A percentile compares a stretch with the other conserved stretches of the same genome.
phyloP scores from a whole-genome alignment of 1,140 invertebrate genomes.

The Callitettix versicolor region DNA sequence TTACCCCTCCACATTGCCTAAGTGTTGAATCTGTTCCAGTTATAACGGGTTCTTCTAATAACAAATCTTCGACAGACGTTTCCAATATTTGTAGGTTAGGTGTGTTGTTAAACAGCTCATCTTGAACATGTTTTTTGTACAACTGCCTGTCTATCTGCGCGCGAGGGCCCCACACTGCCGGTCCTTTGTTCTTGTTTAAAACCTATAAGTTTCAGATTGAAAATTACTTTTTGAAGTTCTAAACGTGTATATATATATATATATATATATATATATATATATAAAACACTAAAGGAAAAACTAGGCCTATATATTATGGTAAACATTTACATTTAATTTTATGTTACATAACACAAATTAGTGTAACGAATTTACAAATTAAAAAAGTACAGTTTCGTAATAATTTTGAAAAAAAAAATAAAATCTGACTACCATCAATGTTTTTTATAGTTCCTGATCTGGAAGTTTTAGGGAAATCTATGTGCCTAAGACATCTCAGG shows the following conservation, averaged over 20 bases:
- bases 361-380: not conserved
- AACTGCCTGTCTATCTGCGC: slow-evolving; percentile 83
- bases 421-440: too few species aligned
- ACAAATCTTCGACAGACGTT: slow-evolving; percentile 73
- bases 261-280: too few species aligned
- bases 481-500: too few species aligned
- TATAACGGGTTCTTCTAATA: slow-evolving; percentile 41
- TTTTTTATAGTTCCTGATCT: too few species aligned
- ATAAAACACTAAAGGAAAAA: not conserved
- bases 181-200: slow-evolving; percentile 58
- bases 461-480: too few species aligned
- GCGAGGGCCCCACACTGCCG: slow-evolving; percentile 82
- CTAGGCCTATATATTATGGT: too few species aligned
- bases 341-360: not conserved
- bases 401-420: not conserved
- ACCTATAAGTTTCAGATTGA: slow-evolving; percentile 20
- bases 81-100: slow-evolving; percentile 61
- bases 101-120: slow-evolving; percentile 53
- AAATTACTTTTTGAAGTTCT: too few species aligned
- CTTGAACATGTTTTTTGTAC: slow-evolving; percentile 75
- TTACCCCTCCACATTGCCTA: slow-evolving; percentile 44
- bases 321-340: slow-evolving; percentile 8
- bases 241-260: too few species aligned
- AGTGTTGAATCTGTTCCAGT: slow-evolving; percentile 6
- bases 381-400: not conserved